These are phyloP conservation scores for Xiphorhynchus erythropygius DNA, from an alignment of 2,797 vertebrate genomes.

Conservation along the genomic window DNA sequence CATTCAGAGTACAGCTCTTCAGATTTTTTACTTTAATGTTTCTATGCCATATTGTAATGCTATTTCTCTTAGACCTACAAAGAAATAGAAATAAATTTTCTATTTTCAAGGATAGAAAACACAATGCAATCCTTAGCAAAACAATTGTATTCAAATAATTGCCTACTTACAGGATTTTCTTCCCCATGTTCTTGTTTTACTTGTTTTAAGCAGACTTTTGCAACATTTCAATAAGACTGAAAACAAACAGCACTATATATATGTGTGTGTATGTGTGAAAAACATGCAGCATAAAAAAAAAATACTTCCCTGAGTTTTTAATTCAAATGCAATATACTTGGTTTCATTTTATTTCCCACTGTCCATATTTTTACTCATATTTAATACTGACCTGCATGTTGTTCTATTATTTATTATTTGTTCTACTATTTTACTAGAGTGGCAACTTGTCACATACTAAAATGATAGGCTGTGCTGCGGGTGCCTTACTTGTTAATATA, in stretches of 20 bases:
- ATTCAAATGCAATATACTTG: not conserved
- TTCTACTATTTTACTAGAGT: not conserved
- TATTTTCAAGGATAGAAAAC: not conserved
- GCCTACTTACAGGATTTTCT: rapidly evolving
- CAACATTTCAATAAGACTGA: not conserved
- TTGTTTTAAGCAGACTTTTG: not conserved
- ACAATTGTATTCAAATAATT: not conserved
- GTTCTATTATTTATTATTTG: not conserved
- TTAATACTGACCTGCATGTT: not conserved
- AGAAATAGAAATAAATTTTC: not conserved
- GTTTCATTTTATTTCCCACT: not conserved
- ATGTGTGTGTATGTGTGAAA: not conserved
- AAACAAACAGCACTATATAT: not conserved
- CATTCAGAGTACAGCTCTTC: not conserved
- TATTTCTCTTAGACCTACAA: not conserved
- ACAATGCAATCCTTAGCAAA: not conserved
- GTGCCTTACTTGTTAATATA: not conserved
- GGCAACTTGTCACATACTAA: not conserved
- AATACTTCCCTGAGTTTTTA: not conserved
- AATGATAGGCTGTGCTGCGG: not conserved
- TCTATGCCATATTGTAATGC: not conserved
- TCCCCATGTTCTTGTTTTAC: too few relatives aligned
- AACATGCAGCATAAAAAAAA: not conserved
- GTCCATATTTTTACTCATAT: not conserved
- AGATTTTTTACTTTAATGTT: not conserved